Base-by-base conservation (phyloP, 1,140 invertebrate genomes). In the Zaprionus africanus region DNA sequence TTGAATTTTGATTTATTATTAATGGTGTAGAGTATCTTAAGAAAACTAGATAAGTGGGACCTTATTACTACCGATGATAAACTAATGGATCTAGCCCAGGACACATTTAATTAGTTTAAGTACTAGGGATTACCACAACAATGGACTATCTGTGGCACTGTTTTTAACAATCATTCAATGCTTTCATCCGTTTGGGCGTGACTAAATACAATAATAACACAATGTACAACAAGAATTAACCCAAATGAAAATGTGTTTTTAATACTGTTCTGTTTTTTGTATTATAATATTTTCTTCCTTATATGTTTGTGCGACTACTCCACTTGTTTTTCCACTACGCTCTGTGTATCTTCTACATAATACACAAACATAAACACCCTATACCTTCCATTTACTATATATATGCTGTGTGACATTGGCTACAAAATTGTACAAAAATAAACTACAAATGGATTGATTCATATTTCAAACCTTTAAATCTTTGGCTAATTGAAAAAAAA, bases 401-500 rank as follows among this genome's bases (percentile, higher is more conserved):
- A n/a, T 49, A 64, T 19, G 17, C 22, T 56, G 53, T 58, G 61
- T 62, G 59, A 69, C 54, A 67, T 36, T 63, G 60, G 43, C 67
- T 31, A 24, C 41, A 17, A 59, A 43, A 38, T 46, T 46, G 19
- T 19, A 62, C 22, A 63, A 41, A 17, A 57, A 58, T 69, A 60
- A 78, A 43, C 65, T 22, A 58, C 68, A 62, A 51, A 41, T 76
- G 84, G 77, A 80, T 75, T 81, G 60, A 78, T 81, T 76, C 62
- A 79, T 69, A 43, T 75, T 75, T 81, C 51, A 38, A 43, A 46
- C 24, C 36, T 28, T 54, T 59, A 51, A 59, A 69, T 58, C 64
- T 61, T 72, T 85, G 81, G 54, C 78, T 69, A 78, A 83, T 83
- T 81, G 75, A 88, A 73, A 78, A 63, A 56, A 66, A 56, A 64